Evolutionary conservation across 1,140 invertebrate genomes (phyloP), one percentile per base, ranked within the genome.

Genomic region (Micrasema longulum): DNA sequence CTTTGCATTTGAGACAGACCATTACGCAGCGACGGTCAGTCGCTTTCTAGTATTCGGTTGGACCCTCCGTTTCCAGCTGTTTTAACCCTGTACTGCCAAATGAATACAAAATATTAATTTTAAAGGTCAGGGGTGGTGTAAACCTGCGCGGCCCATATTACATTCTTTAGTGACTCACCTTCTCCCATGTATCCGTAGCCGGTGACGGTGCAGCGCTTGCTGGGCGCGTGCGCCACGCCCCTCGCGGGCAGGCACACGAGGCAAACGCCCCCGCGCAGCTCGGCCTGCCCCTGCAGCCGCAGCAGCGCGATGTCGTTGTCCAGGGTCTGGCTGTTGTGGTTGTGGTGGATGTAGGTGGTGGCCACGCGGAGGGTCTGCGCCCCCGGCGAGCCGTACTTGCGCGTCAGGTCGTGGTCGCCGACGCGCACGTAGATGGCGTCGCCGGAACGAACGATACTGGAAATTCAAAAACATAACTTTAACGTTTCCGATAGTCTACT

Each of bases 301-400:
- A 99, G 84, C 9, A 99, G 80, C 0, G 97, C 97, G 73, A 99
- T 97, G 79, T 98, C 97, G 78, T 98, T 97, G 79, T 98, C 96
- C 71, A 98, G 84, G 0, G 96, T 98, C 82, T 97, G 95, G 72
- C 93, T 95, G 81, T 98, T 97, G 84, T 98, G 97, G 82, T 97
- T 97, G 77, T 97, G 95, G 80, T 98, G 96, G 50, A 97, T 97
- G 80, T 97, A 97, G 0, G 95, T 97, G 12, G 94, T 96, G 20
- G 93, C 93, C 4, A 97, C 94, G 16, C 93, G 84, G 12, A 96
- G 84, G 0, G 95, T 97, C 83, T 97, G 95, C 0, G 95, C 95
- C 1, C 93, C 93, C 0, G 93, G 92, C 73, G 92, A 95, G 12
- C 93, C 93, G 76, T 94, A 94, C 78, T 94, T 94, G 10, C 91